Conservation (phyloP, 2,888 invertebrate species). For the Phaonia tiefii region DNA sequence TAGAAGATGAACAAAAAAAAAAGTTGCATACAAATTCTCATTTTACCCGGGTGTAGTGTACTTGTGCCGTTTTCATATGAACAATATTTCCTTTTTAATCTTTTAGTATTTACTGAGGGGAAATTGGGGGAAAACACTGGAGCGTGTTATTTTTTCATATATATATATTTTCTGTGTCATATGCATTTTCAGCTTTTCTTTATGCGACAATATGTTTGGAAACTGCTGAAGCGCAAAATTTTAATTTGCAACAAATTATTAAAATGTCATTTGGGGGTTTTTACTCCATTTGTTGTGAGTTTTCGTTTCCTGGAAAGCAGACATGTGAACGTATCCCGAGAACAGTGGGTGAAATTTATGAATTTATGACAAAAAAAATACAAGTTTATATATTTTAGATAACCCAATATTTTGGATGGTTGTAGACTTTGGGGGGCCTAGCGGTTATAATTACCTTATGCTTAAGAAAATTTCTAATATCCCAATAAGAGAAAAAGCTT, state of each 20-base stretch:
- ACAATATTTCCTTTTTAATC: slow-evolving; percentile 13
- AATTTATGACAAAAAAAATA: too few species aligned
- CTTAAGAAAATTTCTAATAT: too few species aligned
- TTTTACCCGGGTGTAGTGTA: background rate
- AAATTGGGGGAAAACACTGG: background rate
- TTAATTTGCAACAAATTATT: slow-evolving; percentile 14
- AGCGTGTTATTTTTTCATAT: background rate
- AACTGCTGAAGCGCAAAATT: slow-evolving; percentile 10
- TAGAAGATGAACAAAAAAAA: background rate
- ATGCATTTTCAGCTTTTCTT: too few species aligned
- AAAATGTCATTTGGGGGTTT: slow-evolving; percentile 10
- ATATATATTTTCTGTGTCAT: too few species aligned
- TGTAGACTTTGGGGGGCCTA: too few species aligned
- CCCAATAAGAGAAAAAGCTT: too few species aligned
- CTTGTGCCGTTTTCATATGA: background rate
- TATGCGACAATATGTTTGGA: too few species aligned
- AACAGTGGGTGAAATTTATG: too few species aligned
- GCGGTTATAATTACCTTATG: too few species aligned
- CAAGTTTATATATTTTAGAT: too few species aligned
- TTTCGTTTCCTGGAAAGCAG: background rate
- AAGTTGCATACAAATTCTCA: background rate
- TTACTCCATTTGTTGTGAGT: background rate
- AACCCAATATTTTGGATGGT: too few species aligned
- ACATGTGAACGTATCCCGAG: too few species aligned
- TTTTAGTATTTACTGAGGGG: background rate